Evolutionary conservation across 2,113 vertebrate genomes (phyloP).

Genomic region (Brachirus orientalis): DNA sequence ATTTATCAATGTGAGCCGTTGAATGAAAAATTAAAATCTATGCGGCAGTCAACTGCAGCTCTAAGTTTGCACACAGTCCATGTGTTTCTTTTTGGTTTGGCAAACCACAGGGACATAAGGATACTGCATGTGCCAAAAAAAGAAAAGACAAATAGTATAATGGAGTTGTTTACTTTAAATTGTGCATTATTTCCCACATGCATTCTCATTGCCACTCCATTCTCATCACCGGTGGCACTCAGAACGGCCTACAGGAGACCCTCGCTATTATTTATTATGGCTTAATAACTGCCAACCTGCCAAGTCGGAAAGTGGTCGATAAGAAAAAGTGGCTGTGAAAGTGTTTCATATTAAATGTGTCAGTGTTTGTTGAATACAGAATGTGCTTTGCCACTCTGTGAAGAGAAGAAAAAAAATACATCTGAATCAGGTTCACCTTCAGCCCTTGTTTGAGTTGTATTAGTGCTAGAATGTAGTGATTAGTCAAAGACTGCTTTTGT

Average conservation of each 20-base stretch:
- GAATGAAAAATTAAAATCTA: slow-evolving; percentile 38
- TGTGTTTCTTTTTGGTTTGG: slow-evolving; percentile 3
- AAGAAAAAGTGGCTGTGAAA: slow-evolving; percentile 66
- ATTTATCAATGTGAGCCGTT: slow-evolving; percentile 58
- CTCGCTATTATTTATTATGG: slow-evolving; percentile 64
- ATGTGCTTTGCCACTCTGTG: slow-evolving; percentile 34
- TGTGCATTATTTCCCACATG: slow-evolving; percentile 55
- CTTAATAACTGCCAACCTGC: slow-evolving; percentile 67
- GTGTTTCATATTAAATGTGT: slow-evolving; percentile 66
- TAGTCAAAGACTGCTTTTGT: slow-evolving; percentile 55
- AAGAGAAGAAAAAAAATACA: slow-evolving; percentile 56
- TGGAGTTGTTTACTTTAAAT: slow-evolving; percentile 36
- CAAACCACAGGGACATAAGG: slow-evolving; percentile 5
- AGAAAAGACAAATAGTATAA: slow-evolving; percentile 16
- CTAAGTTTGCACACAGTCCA: not conserved
- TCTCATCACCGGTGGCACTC: slow-evolving; percentile 47
- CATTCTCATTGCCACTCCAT: slow-evolving; percentile 42
- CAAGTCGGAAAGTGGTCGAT: slow-evolving; percentile 66
- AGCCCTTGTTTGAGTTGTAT: slow-evolving; percentile 51
- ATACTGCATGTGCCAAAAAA: slow-evolving; percentile 7
- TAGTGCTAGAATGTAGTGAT: slow-evolving; percentile 30
- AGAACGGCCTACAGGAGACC: slow-evolving; percentile 41
- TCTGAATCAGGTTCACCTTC: slow-evolving; percentile 65
- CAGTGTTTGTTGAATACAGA: slow-evolving; percentile 66
- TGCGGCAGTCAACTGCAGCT: slow-evolving; percentile 1